Evolutionary conservation across 1,140 invertebrate genomes (phyloP).

Genomic region (Babylonia areolata): DNA sequence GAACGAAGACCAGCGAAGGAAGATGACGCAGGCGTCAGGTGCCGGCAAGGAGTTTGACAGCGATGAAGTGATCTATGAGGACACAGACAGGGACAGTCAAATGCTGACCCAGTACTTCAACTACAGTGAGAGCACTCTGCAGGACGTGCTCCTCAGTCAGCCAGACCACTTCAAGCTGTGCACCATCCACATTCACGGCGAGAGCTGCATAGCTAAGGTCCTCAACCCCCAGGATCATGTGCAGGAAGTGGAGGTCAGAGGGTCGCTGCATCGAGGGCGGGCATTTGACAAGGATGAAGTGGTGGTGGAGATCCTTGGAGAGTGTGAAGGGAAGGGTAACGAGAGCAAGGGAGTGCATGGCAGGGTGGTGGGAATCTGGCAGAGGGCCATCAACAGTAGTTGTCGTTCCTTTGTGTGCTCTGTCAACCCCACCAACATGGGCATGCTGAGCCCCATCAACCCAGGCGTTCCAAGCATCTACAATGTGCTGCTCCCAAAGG

Average conservation of each 20-base stretch:
- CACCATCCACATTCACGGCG: slow-evolving; percentile 18
- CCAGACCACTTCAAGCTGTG: slow-evolving; percentile 45
- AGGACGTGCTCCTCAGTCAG: slow-evolving; percentile 37
- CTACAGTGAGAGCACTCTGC: slow-evolving; percentile 43
- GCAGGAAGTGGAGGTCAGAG: slow-evolving; percentile 57
- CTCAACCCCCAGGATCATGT: slow-evolving; percentile 23
- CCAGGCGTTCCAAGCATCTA: slow-evolving; percentile 61
- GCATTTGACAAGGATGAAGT: slow-evolving; percentile 67
- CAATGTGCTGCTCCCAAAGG: slow-evolving; percentile 51
- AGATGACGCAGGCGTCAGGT: slow-evolving; percentile 20
- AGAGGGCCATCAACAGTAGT: slow-evolving; percentile 55
- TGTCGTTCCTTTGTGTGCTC: slow-evolving; percentile 66
- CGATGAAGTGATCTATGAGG: slow-evolving; percentile 40
- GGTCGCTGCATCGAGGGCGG: slow-evolving; percentile 59
- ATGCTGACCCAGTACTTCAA: slow-evolving; percentile 18
- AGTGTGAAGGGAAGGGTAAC: not conserved
- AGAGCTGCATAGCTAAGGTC: slow-evolving; percentile 7
- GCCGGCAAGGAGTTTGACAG: slow-evolving; percentile 30
- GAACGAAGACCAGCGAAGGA: slow-evolving; percentile 22
- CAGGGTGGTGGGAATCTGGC: slow-evolving; percentile 66
- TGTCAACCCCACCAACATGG: slow-evolving; percentile 57
- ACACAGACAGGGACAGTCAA: slow-evolving; percentile 20
- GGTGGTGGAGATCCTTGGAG: slow-evolving; percentile 60
- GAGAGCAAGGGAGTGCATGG: slow-evolving; percentile 42
- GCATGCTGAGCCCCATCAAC: slow-evolving; percentile 71